These are phyloP conservation scores for Himalopsyche phryganea DNA, from an alignment of 1,140 invertebrate species.

Conservation along the genomic window DNA sequence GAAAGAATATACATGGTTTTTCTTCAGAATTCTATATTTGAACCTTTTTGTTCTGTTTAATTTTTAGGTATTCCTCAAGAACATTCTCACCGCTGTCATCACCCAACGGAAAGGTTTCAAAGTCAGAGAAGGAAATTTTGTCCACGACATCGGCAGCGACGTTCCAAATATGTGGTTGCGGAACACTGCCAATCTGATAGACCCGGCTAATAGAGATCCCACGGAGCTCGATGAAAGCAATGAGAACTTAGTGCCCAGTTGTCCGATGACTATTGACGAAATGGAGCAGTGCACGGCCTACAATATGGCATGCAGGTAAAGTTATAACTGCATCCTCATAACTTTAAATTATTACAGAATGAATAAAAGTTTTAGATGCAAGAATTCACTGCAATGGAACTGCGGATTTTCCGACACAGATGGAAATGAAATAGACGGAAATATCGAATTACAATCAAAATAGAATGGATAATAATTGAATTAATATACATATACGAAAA, in stretches of 20 bases:
- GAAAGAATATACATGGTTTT: too few relatives aligned
- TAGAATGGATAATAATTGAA: too few relatives aligned
- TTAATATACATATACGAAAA: too few relatives aligned
- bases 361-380: background rate
- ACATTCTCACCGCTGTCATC: constrained; percentile 69
- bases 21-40: too few relatives aligned
- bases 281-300: constrained; percentile 46
- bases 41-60: constrained; percentile 9
- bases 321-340: background rate
- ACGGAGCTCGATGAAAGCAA: constrained; percentile 51
- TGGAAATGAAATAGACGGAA: too few relatives aligned
- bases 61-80: constrained; percentile 65
- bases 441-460: too few relatives aligned
- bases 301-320: constrained; percentile 50
- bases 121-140: constrained; percentile 62
- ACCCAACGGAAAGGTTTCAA: constrained; percentile 70
- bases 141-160: constrained; percentile 68
- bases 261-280: constrained; percentile 51
- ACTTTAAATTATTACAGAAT: too few relatives aligned
- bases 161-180: constrained; percentile 68
- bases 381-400: background rate
- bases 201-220: constrained; percentile 47
- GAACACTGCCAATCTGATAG: constrained; percentile 53
- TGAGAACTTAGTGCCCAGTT: constrained; percentile 46
- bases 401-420: background rate